Evolutionary conservation across 2,113 vertebrate species (phyloP), one percentile per base, ranked within the genome.

Genomic region (Hyaena hyaena): DNA sequence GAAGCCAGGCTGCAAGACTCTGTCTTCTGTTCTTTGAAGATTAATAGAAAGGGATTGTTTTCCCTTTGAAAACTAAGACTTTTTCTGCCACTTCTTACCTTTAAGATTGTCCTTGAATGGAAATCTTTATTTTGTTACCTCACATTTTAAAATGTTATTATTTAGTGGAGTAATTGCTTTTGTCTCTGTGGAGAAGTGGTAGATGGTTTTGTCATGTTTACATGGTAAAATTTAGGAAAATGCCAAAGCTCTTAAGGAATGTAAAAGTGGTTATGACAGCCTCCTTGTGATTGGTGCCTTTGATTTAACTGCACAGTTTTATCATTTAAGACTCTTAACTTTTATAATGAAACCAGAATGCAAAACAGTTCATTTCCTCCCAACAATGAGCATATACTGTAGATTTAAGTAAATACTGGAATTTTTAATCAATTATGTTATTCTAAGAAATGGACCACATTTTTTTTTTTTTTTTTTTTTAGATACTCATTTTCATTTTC

Each of bases 61-160:
- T 95, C 50, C 80, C 0, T 96, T 94, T 89, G 10, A 7, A 92
- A 80, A 94, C 61, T 50, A 65, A 93, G 11, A 83, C 74, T 92
- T 98, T 96, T 82, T 84, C 95, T 97, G 88, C 91, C 84, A 2
- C 86, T 79, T 93, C 0, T 0, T 95, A 71, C 86, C 55, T 73
- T 98, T 21, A 88, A 95, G 76, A 77, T 87, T 95, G 43, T 96
- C 79, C 84, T 96, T 97, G 53, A 84, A 33, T 96, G 73, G 89
- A 79, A 68, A 65, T 93, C 74, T 98, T 93, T 98, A 74, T 43
- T 96, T 97, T 97, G 76, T 98, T 88, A 5, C 74, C 91, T 96
- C 50, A 24, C 50, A 82, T 86, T 98, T 97, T 86, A 53, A 88
- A 74, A 43, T 53, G 39, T 35, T 83, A 19, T 17, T 43, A 14